Conservation (phyloP, 2,888 invertebrate species). For the Pachycephus smyrnensis region DNA sequence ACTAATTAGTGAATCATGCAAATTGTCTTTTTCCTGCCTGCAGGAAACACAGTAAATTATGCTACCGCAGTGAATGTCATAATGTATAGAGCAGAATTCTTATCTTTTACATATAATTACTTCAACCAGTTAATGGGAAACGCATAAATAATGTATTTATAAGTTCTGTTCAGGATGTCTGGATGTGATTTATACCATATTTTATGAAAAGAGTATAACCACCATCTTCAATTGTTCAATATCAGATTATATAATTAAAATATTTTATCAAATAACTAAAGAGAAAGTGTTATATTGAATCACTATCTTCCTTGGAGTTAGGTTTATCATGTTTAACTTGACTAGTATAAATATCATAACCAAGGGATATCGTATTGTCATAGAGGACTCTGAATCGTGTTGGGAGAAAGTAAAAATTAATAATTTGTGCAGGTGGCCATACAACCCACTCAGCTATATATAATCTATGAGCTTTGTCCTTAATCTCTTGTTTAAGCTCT, state of each 20-base stretch:
- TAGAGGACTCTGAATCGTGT: conserved; percentile 86
- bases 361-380: conserved; percentile 86
- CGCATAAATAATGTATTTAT: background rate
- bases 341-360: conserved; percentile 88
- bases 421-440: conserved; percentile 92
- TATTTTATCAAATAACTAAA: background rate
- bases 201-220: background rate
- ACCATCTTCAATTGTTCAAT: background rate
- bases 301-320: conserved; percentile 25
- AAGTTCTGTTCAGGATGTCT: too few relatives aligned
- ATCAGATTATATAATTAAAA: background rate
- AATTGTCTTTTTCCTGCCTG: background rate
- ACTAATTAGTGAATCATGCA: background rate
- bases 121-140: background rate
- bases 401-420: conserved; percentile 92
- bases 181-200: background rate
- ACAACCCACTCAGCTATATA: conserved; percentile 91
- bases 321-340: conserved; percentile 76
- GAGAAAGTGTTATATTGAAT: conserved; percentile 18
- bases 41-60: background rate
- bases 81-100: background rate
- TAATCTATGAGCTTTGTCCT: conserved; percentile 79
- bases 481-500: conserved; percentile 77
- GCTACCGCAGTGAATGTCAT: background rate
- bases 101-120: background rate